phyloP scores from a whole-genome alignment of 2,888 invertebrate species.

The Acholoe squamosa region DNA sequence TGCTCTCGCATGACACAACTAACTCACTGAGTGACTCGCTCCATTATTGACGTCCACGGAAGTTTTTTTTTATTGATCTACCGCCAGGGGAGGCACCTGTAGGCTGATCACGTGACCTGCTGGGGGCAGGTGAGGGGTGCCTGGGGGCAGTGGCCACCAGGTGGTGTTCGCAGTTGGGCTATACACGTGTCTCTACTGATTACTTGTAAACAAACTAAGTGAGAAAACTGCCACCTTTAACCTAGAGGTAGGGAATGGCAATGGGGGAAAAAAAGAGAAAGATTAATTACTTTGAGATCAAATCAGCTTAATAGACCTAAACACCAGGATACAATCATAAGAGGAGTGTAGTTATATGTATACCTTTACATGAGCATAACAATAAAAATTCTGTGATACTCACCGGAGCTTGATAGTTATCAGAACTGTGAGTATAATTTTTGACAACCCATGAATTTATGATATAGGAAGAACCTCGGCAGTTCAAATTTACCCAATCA shows the following conservation, averaged over 20 bases:
- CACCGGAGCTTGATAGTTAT: too few relatives aligned
- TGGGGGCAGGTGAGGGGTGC: constrained; percentile 24
- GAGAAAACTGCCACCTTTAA: not conserved
- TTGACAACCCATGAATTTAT: too few relatives aligned
- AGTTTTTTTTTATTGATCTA: not conserved
- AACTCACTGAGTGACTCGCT: not conserved
- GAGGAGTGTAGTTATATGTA: too few relatives aligned
- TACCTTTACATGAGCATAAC: too few relatives aligned
- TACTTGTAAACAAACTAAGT: not conserved
- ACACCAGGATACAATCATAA: too few relatives aligned
- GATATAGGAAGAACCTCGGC: too few relatives aligned
- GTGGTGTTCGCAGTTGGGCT: not conserved
- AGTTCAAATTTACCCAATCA: too few relatives aligned
- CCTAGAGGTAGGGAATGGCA: not conserved
- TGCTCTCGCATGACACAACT: not conserved
- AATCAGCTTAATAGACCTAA: too few relatives aligned
- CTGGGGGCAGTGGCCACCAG: not conserved
- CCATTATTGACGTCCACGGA: not conserved
- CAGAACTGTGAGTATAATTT: too few relatives aligned
- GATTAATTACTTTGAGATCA: too few relatives aligned
- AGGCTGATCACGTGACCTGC: not conserved
- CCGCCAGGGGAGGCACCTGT: not conserved
- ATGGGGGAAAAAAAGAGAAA: not conserved
- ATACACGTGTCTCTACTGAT: not conserved
- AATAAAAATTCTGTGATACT: too few relatives aligned